phyloP scores from a whole-genome alignment of 2,888 invertebrate genomes.

The Disparrhopalites patrizii region DNA sequence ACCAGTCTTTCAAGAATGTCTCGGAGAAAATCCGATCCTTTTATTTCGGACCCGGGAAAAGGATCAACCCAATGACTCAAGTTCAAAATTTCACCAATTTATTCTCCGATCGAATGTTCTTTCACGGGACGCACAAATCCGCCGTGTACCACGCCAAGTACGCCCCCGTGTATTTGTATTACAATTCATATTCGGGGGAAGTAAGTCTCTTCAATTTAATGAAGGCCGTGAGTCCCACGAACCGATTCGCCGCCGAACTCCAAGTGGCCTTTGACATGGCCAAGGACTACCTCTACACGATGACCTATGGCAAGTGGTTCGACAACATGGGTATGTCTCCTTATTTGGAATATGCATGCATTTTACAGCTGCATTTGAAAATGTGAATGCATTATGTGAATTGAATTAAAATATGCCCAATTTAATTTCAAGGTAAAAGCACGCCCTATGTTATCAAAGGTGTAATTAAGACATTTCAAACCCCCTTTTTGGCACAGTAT shows the following conservation, averaged over 20 bases:
- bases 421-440: too few relatives aligned
- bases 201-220: constrained; percentile 30
- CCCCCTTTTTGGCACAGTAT: too few relatives aligned
- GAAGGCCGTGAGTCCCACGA: constrained; percentile 28
- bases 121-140: constrained; percentile 28
- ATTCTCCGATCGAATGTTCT: constrained; percentile 31
- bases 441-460: too few relatives aligned
- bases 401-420: too few relatives aligned
- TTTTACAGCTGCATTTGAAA: background rate
- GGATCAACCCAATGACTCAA: constrained; percentile 6
- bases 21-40: constrained; percentile 22
- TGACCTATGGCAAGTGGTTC: constrained; percentile 14
- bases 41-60: constrained; percentile 19
- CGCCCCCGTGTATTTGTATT: constrained; percentile 31
- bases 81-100: constrained; percentile 30
- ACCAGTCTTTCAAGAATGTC: constrained; percentile 10
- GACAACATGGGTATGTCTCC: constrained; percentile 1
- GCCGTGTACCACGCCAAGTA: constrained; percentile 22
- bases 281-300: constrained; percentile 23
- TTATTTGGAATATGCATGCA: constrained; percentile 38
- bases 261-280: constrained; percentile 30
- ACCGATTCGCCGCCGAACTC: constrained; percentile 28
- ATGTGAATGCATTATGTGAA: background rate
- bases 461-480: background rate
- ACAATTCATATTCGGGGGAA: constrained; percentile 26